These are phyloP conservation scores for Trialeurodes vaporariorum DNA, from an alignment of 1,140 invertebrate genomes.

Conservation along the genomic window DNA sequence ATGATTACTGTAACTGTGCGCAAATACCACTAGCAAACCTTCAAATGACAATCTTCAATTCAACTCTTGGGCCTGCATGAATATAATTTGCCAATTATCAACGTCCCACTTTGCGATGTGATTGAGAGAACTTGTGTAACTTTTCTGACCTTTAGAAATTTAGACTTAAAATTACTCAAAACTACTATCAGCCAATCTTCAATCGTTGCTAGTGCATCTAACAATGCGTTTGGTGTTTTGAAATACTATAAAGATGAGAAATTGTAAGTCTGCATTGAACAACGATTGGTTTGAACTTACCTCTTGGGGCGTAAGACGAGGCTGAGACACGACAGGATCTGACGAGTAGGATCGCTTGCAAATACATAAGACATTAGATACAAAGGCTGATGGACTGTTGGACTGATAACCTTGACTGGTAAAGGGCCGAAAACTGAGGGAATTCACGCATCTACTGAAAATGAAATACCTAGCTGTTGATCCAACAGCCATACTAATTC, in stretches of 20 bases:
- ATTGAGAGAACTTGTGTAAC: too few species aligned
- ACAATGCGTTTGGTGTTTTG: neutral
- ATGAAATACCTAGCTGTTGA: neutral
- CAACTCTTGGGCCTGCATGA: too few species aligned
- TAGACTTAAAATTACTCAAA: neutral
- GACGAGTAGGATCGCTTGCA: neutral
- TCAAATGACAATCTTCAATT: too few species aligned
- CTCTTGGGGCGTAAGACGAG: conserved; percentile 19
- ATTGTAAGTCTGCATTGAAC: neutral
- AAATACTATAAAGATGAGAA: neutral
- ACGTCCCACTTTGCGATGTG: too few species aligned
- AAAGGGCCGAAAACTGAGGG: neutral
- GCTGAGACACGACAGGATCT: conserved; percentile 1
- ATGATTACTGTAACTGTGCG: too few species aligned
- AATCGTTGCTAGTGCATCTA: too few species aligned
- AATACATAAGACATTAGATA: neutral
- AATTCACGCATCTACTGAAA: neutral
- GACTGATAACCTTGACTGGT: neutral
- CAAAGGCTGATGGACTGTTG: neutral
- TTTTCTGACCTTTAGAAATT: neutral
- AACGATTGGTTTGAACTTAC: neutral
- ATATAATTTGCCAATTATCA: too few species aligned
- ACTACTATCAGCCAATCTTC: too few species aligned
- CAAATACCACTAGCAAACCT: too few species aligned
- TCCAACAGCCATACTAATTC: neutral